Percentiles rank a stretch among this genome's conserved stretches.
phyloP scores from a whole-genome alignment of 2,113 vertebrate genomes.

The Silurus asotus region DNA sequence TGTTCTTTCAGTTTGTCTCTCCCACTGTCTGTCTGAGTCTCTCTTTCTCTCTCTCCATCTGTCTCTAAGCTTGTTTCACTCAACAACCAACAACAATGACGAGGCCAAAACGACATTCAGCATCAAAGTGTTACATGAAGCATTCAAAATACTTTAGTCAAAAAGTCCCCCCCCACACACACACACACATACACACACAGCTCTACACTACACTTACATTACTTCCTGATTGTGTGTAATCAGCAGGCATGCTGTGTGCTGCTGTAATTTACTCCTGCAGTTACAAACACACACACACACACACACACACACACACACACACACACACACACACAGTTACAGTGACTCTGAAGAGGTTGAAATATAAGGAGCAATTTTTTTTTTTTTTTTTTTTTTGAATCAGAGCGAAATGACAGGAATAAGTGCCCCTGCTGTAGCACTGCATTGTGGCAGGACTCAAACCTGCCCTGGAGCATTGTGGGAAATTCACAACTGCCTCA shows the following conservation, averaged over 20 bases:
- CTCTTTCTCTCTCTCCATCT: neutral
- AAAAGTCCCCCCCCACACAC: neutral
- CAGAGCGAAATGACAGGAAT: neutral
- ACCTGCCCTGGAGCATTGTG: neutral
- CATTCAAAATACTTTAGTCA: neutral
- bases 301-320: neutral
- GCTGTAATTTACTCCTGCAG: constrained; percentile 8
- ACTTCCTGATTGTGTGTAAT: constrained; percentile 22
- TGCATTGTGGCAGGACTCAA: neutral
- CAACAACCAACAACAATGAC: neutral
- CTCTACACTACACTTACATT: neutral
- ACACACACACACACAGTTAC: constrained; percentile 1
- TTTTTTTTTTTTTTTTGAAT: neutral
- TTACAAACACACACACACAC: neutral
- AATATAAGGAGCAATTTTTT: neutral
- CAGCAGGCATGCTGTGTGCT: constrained; percentile 6
- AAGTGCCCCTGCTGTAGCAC: neutral
- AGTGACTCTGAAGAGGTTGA: neutral
- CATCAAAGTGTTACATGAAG: neutral
- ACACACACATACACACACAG: neutral
- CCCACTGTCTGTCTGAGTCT: neutral
- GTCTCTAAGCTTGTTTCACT: neutral
- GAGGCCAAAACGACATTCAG: neutral
- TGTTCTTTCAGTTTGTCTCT: neutral
- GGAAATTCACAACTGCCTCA: neutral